phyloP scores from a whole-genome alignment of 2,888 invertebrate genomes.

The Campoplex capitator region DNA sequence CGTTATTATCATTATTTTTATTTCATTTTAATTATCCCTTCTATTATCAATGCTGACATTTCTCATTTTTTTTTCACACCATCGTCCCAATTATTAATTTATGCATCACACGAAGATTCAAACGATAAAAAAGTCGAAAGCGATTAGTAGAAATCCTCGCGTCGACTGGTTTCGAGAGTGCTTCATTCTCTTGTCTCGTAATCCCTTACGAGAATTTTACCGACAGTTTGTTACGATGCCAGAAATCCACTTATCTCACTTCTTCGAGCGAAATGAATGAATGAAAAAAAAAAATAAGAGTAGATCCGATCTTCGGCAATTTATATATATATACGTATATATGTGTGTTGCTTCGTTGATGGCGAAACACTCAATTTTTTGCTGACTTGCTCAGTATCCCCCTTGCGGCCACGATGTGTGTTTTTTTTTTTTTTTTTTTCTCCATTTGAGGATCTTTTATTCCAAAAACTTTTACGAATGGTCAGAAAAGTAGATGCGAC shows the following conservation, averaged over 20 bases:
- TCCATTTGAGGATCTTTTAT: slow-evolving; percentile 5
- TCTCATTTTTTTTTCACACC: neutral
- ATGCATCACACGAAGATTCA: neutral
- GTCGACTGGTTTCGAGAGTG: slow-evolving; percentile 1
- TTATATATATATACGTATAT: neutral
- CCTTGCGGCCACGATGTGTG: neutral
- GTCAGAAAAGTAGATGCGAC: slow-evolving; percentile 20
- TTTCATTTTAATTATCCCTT: neutral
- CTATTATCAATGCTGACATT: too few species aligned
- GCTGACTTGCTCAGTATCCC: slow-evolving; percentile 36
- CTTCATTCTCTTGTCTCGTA: slow-evolving; percentile 13
- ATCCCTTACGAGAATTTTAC: slow-evolving; percentile 39
- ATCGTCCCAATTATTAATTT: neutral
- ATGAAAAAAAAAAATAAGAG: neutral
- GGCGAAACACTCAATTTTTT: slow-evolving; percentile 48
- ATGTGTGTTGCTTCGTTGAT: slow-evolving; percentile 1
- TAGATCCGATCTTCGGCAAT: slow-evolving; percentile 9
- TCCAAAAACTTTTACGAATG: slow-evolving; percentile 16
- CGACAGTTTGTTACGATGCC: slow-evolving; percentile 45
- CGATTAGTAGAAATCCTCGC: neutral
- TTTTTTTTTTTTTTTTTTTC: slow-evolving; percentile 2
- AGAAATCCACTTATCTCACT: slow-evolving; percentile 48
- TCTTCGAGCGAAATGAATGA: slow-evolving; percentile 48
- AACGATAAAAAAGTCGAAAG: neutral
- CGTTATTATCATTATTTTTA: neutral